Conservation (phyloP, 2,888 invertebrate genomes). For the Embidobia sp. region DNA sequence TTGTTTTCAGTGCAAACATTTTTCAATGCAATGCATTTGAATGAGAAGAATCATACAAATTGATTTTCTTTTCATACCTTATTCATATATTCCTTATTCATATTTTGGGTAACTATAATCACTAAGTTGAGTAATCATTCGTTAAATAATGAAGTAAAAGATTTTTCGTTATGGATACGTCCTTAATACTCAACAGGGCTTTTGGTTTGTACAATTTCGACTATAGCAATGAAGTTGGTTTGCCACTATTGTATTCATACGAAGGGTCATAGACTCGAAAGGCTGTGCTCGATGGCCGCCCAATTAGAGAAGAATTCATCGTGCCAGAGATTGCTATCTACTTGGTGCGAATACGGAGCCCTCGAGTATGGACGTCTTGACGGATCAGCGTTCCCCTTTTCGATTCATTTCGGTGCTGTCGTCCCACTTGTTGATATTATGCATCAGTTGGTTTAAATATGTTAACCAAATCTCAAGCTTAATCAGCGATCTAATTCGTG, state of each 20-base stretch:
- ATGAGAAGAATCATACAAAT: no score
- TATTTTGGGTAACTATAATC: no score
- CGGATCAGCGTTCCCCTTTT: constrained; percentile 66
- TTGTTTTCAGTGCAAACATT: no score
- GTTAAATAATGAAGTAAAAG: constrained; percentile 2
- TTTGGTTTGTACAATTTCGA: constrained; percentile 40
- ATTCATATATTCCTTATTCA: no score
- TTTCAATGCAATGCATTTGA: no score
- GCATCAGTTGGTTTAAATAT: constrained; percentile 43
- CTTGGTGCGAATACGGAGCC: constrained; percentile 58
- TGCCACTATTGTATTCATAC: constrained; percentile 51
- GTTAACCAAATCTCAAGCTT: constrained; percentile 34
- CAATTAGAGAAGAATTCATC: constrained; percentile 68
- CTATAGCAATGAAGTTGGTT: constrained; percentile 37
- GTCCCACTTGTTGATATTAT: constrained; percentile 73
- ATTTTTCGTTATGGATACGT: constrained; percentile 8
- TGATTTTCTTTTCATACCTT: no score
- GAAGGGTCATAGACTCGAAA: constrained; percentile 61
- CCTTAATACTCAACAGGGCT: constrained; percentile 42
- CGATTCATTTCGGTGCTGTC: constrained; percentile 58
- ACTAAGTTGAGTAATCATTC: no score
- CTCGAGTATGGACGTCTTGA: constrained; percentile 67
- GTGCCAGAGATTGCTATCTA: constrained; percentile 67
- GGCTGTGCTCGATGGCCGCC: constrained; percentile 58
- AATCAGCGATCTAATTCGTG: constrained; percentile 25